Conservation (phyloP, 2,888 invertebrate genomes). For the Agrilus mali region DNA sequence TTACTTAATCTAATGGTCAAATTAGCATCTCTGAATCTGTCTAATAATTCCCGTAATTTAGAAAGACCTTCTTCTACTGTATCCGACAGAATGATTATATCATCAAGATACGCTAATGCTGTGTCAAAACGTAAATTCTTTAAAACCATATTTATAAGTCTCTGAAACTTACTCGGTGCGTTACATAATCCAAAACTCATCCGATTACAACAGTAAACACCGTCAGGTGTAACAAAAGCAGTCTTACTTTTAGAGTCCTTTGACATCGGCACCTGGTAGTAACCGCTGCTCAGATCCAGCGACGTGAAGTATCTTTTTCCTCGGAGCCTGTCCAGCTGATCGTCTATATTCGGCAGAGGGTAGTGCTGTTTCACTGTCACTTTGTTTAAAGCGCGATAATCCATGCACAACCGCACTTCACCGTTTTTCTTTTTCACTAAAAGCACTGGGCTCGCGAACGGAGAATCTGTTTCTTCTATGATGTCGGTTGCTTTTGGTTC, state of each 20-base stretch:
- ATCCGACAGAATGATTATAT: slow-evolving; percentile 13
- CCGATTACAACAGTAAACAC: slow-evolving; percentile 15
- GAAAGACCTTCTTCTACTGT: slow-evolving; percentile 11
- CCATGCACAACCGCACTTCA: slow-evolving; percentile 7
- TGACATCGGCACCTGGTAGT: slow-evolving; percentile 13
- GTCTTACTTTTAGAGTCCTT: slow-evolving; percentile 12
- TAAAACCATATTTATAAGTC: slow-evolving; percentile 14
- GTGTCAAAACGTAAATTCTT: too few species aligned
- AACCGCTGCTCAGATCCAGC: slow-evolving; percentile 16
- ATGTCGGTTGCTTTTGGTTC: too few species aligned
- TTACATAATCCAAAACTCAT: slow-evolving; percentile 17
- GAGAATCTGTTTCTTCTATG: too few species aligned
- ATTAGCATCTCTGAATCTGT: slow-evolving; percentile 8
- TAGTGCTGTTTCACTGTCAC: slow-evolving; percentile 12
- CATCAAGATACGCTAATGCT: slow-evolving; percentile 8
- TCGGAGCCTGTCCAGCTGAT: slow-evolving; percentile 12
- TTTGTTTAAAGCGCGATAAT: slow-evolving; percentile 11
- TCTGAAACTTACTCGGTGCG: slow-evolving; percentile 15
- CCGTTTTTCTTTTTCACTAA: too few species aligned
- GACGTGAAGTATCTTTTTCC: slow-evolving; percentile 13
- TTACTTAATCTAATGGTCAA: slow-evolving; percentile 13
- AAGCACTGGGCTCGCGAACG: too few species aligned
- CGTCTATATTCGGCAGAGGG: slow-evolving; percentile 14
- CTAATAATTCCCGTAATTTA: slow-evolving; percentile 11
- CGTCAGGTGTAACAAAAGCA: slow-evolving; percentile 13